Percentiles rank a stretch among this genome's conserved stretches.
These are phyloP conservation scores for Drosophila erecta DNA, from an alignment of 1,140 invertebrate genomes.

Conservation along the genomic window DNA sequence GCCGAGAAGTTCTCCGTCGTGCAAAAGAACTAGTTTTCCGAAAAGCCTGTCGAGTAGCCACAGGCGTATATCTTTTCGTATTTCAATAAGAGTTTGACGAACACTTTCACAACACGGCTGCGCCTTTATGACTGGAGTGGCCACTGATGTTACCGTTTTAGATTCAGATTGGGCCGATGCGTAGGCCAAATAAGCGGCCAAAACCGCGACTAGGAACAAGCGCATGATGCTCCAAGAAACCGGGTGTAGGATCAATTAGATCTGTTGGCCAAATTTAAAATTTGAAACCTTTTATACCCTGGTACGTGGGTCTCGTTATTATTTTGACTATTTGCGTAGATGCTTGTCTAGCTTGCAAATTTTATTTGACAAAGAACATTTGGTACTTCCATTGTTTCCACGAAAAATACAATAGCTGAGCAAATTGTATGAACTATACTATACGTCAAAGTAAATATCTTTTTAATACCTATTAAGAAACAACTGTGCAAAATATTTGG, in stretches of 20 bases:
- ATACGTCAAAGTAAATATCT: constrained; percentile 33
- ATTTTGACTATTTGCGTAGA: constrained; percentile 65
- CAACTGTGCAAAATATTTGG: constrained; percentile 76
- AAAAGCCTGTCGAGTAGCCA: constrained; percentile 69
- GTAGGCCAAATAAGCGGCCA: constrained; percentile 53
- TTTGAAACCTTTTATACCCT: constrained; percentile 61
- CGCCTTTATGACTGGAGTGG: constrained; percentile 25
- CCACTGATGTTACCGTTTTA: constrained; percentile 35
- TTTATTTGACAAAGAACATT: constrained; percentile 66
- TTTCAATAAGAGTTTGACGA: constrained; percentile 67
- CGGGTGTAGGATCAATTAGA: constrained; percentile 22
- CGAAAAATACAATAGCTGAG: constrained; percentile 29
- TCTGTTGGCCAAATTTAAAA: constrained; percentile 50
- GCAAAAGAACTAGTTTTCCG: constrained; percentile 59
- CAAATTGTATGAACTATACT: constrained; percentile 33
- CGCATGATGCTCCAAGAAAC: constrained; percentile 56
- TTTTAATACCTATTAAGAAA: constrained; percentile 31
- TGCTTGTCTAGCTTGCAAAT: constrained; percentile 71
- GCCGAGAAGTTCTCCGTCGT: constrained; percentile 59
- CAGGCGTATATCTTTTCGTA: constrained; percentile 68
- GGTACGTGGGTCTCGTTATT: constrained; percentile 9
- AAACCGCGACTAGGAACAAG: constrained; percentile 53
- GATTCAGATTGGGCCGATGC: constrained; percentile 50
- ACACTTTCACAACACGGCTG: constrained; percentile 72
- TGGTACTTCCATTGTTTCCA: constrained; percentile 54